These are phyloP conservation scores for Anagyrus pseudococci DNA, from an alignment of 2,888 invertebrate genomes.

Conservation along the genomic window DNA sequence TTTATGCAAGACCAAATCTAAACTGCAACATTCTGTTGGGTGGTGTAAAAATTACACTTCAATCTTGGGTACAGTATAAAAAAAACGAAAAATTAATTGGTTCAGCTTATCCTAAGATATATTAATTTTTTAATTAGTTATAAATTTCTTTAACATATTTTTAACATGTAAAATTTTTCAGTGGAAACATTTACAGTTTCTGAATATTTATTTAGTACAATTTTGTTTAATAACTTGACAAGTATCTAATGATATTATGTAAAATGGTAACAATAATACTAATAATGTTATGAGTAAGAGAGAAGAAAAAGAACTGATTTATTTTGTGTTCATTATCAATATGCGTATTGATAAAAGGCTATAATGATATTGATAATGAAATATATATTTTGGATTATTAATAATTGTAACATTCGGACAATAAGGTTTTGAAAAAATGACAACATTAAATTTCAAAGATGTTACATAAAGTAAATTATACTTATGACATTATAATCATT, in stretches of 20 bases:
- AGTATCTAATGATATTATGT: slow-evolving; percentile 11
- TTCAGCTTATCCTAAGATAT: slow-evolving; percentile 33
- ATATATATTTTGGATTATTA: slow-evolving; percentile 21
- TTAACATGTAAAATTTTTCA: background rate
- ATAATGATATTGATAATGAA: slow-evolving; percentile 35
- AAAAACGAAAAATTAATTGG: slow-evolving; percentile 27
- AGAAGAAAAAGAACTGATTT: slow-evolving; percentile 31
- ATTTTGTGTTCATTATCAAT: slow-evolving; percentile 38
- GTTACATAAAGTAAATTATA: slow-evolving; percentile 13
- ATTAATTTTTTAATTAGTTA: slow-evolving; percentile 18
- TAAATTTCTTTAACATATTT: background rate
- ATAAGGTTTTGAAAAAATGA: background rate
- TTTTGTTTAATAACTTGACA: slow-evolving; percentile 11
- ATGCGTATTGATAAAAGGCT: slow-evolving; percentile 36
- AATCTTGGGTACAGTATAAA: slow-evolving; percentile 51
- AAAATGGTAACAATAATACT: slow-evolving; percentile 18
- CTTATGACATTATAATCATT: slow-evolving; percentile 9
- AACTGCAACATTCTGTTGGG: slow-evolving; percentile 59
- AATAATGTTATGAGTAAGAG: slow-evolving; percentile 13
- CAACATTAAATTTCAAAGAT: slow-evolving; percentile 3
- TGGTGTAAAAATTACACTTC: slow-evolving; percentile 58
- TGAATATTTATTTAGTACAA: slow-evolving; percentile 30
- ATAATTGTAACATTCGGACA: slow-evolving; percentile 10
- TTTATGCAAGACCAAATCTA: slow-evolving; percentile 62
- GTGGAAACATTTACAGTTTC: slow-evolving; percentile 18